A percentile compares a stretch with the other conserved stretches of the same genome.
These are phyloP conservation scores for Sminthurides bifidus DNA, from an alignment of 1,140 invertebrate species.

Conservation along the genomic window DNA sequence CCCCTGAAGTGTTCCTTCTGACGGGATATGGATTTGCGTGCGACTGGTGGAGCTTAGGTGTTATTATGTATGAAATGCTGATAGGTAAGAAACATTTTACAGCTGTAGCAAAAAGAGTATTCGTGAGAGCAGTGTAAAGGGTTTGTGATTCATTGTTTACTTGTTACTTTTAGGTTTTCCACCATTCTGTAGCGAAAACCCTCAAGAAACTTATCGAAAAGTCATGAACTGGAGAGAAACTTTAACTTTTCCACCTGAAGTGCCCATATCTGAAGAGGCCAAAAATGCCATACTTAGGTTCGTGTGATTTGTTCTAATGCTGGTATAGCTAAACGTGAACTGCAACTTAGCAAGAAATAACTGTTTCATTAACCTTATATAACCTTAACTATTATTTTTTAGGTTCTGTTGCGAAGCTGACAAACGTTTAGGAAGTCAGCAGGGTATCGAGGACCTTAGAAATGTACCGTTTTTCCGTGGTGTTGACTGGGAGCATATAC, in stretches of 20 bases:
- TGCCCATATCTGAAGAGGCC: constrained; percentile 91
- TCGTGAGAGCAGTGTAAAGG: constrained; percentile 9
- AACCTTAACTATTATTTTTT: constrained; percentile 12
- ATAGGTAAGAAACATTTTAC: constrained; percentile 63
- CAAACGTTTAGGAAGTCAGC: constrained; percentile 75
- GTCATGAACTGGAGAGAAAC: constrained; percentile 99
- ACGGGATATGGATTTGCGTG: constrained; percentile 94
- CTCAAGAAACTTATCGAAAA: constrained; percentile 98
- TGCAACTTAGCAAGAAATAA: no score
- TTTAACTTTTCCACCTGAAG: constrained; percentile 93
- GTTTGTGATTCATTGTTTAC: not conserved
- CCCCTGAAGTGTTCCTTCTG: constrained; percentile 88
- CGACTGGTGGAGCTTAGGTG: constrained; percentile 99
- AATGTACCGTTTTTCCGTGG: constrained; percentile 73
- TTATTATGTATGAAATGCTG: constrained; percentile 99
- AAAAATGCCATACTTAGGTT: constrained; percentile 59
- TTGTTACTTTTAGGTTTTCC: constrained; percentile 64
- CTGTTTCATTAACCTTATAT: not conserved
- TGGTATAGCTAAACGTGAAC: no score
- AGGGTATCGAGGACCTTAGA: constrained; percentile 79
- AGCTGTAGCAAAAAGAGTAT: no score
- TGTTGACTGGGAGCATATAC: constrained; percentile 91
- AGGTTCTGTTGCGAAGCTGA: constrained; percentile 91
- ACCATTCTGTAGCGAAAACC: constrained; percentile 98
- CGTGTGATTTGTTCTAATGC: no score